Evolutionary conservation across 2,113 vertebrate species (phyloP), one percentile per base, ranked within the genome.

Genomic region (Eira barbara): DNA sequence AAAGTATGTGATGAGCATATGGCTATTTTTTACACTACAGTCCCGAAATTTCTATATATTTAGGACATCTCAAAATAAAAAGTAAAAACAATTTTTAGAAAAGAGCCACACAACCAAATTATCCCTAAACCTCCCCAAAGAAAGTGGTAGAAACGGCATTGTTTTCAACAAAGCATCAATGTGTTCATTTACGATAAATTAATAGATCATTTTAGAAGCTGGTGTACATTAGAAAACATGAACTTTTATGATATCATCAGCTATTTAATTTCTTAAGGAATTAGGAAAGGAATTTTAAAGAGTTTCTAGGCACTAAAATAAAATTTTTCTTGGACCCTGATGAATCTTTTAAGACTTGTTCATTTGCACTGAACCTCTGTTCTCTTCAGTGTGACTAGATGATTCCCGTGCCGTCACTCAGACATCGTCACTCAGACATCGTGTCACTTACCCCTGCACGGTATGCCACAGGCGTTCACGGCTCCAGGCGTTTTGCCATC

Each of bases 381-480:
- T 74, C 79, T 34, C 71, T 0, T 34, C 69, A 45, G 8, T 47
- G 2, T 8, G 34, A 21, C 27, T n/a, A 76, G 63, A 83, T 4
- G n/a, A 34, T 7, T 25, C 57, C 74, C 17, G 17, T 4, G 67
- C 25, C 47, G 3, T 21, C 57, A 8, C 45, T 20, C 15, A 49
- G 6, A 0, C 0, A 0, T 21, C 1, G 39, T 42, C 39, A 42
- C 39, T 42, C n/a, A n/a, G n/a, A n/a, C n/a, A n/a, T n/a, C n/a
- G n/a, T n/a, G 27, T 2, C 21, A 65, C 97, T 98, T 97, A 98
- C 98, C 97, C 0, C 0, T 74, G 94, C 97, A 98, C 31, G 80
- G 0, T 14, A 98, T 87, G 0, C 9, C 3, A 36, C 98, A 98
- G 36, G 6, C 17, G 0, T 98, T 97, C 5, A 42, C 55, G 57